Evolutionary conservation across 2,888 invertebrate species (phyloP).

Genomic region (Stenichneumon culpator): DNA sequence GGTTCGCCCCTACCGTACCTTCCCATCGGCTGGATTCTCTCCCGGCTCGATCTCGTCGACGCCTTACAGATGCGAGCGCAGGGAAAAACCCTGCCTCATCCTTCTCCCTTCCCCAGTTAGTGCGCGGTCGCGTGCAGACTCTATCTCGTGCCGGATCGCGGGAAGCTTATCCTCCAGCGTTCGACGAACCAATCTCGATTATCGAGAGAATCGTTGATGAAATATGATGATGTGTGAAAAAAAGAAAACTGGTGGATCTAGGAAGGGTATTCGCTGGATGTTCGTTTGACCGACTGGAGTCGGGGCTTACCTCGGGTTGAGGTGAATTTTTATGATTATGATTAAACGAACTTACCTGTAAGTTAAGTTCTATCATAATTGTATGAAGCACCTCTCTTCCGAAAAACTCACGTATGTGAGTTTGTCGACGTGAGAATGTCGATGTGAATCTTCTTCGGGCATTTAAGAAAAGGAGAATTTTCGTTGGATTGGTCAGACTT

Average conservation of each 20-base stretch:
- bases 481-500: not conserved
- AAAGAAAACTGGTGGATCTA: not conserved
- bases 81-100: constrained; percentile 12
- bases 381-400: no score
- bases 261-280: not conserved
- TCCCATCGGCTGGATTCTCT: constrained; percentile 47
- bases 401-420: no score
- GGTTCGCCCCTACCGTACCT: constrained; percentile 44
- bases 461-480: no score
- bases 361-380: no score
- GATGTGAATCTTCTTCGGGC: no score
- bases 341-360: no score
- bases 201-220: constrained; percentile 31
- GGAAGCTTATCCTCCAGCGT: constrained; percentile 23
- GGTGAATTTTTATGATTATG: not conserved
- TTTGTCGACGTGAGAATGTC: no score
- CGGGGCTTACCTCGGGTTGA: not conserved
- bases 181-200: constrained; percentile 56
- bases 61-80: constrained; percentile 59
- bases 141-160: constrained; percentile 20
- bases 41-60: constrained; percentile 58
- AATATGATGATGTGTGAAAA: constrained; percentile 16
- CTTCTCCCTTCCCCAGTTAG: constrained; percentile 46
- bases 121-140: constrained; percentile 62
- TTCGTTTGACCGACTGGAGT: not conserved